Base-by-base conservation (phyloP, 2,888 invertebrate genomes). In the Cheilosia pagana region DNA sequence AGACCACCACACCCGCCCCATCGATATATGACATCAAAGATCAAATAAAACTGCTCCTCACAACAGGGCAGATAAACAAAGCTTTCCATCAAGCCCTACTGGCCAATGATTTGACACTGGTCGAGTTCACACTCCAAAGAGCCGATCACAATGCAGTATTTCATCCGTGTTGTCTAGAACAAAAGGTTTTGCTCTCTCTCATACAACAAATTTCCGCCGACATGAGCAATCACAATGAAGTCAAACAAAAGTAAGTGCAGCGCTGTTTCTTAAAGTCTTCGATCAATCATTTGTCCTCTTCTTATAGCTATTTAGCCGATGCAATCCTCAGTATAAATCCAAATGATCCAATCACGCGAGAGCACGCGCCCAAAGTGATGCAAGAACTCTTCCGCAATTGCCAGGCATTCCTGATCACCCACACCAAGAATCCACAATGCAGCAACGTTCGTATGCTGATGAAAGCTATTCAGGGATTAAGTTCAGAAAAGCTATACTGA, bases 181-280 rank as follows among this genome's bases (percentile, higher is more conserved):
- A 98, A 91, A 96, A 96, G 88, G 97, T 98, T 77, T 93, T 99
- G 87, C 93, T 99, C 65, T 98, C 98, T 3, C 94, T 99, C 31
- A 96, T 99, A 88, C 98, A 99, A 90, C 99, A 99, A 92, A 94
- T 98, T 21, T 96, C 98, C 19, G 96, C 97, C 0, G 98, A 98
- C 90, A 94, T 99, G 92, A 94, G 94, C 86, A 95, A 95, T 86
- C 95, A 97, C 88, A 97, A 97, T 12, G 96, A 96, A 89, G 92
- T 96, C 19, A 97, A 97, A 92, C 94, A 95, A 88, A 95, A 94
- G 96, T 97, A 92, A 92, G 92, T 60, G 19, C 10, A 1, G 14
- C 10, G 6, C 14, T 23, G 16, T 16, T 7, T 16, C n/a, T 8
- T 45, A 5, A 1, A 45, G 16, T 45, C 7, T 45, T 8, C 7